Conservation (phyloP, 2,888 invertebrate species). For the Lithodes maja region DNA sequence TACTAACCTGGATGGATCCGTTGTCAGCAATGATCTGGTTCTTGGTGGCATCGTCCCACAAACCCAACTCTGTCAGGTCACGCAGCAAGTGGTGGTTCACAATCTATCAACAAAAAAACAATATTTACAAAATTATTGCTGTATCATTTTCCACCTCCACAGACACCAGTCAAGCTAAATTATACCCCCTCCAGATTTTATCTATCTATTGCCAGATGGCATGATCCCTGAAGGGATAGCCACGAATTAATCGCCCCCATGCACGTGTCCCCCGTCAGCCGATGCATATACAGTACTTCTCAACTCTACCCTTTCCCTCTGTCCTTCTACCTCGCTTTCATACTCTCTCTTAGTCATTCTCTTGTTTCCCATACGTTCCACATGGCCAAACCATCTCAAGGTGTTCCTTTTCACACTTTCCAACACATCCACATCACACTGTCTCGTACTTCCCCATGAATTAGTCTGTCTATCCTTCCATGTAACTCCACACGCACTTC, state of each 20-base stretch:
- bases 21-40: slow-evolving; percentile 92
- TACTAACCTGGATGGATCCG: slow-evolving; percentile 87
- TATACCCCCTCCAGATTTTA: not conserved
- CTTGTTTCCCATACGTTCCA: not conserved
- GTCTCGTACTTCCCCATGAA: not conserved
- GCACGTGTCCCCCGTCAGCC: not conserved
- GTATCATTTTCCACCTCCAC: no score
- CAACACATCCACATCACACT: not conserved
- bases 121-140: no score
- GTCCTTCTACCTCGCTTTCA: not conserved
- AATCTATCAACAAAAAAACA: slow-evolving; percentile 78
- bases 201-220: not conserved
- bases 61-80: slow-evolving; percentile 90
- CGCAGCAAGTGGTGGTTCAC: slow-evolving; percentile 96
- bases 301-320: not conserved
- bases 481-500: not conserved
- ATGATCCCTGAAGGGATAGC: not conserved
- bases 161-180: not conserved
- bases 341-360: not conserved
- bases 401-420: not conserved
- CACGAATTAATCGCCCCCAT: not conserved
- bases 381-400: not conserved
- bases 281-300: not conserved
- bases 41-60: slow-evolving; percentile 98
- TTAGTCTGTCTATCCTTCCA: not conserved